Evolutionary conservation across 2,888 invertebrate genomes (phyloP).

Genomic region (Acrobasis consociella): DNA sequence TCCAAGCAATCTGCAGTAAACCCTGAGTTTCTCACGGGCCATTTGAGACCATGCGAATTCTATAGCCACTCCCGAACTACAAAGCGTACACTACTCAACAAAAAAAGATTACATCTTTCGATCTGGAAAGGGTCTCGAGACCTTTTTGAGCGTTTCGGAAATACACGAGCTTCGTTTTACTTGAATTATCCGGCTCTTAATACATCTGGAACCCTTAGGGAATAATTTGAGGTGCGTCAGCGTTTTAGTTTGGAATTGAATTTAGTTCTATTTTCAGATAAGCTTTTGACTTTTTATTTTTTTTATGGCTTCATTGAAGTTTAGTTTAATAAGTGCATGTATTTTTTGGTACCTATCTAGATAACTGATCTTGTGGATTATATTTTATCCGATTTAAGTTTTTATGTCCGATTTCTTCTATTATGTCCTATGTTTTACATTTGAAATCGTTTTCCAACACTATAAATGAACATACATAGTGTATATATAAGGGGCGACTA

Average conservation of each 20-base stretch:
- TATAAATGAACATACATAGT: no score
- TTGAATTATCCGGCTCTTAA: slow-evolving; percentile 18
- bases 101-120: slow-evolving; percentile 63
- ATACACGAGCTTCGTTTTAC: slow-evolving; percentile 12
- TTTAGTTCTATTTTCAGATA: neutral
- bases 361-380: no score
- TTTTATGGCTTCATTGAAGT: neutral
- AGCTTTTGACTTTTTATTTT: neutral
- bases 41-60: slow-evolving; percentile 44
- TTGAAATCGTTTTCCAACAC: no score
- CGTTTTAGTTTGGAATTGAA: slow-evolving; percentile 1
- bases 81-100: slow-evolving; percentile 29
- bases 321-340: no score
- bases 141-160: slow-evolving; percentile 17
- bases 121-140: slow-evolving; percentile 53
- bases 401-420: no score
- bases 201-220: slow-evolving; percentile 4
- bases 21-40: slow-evolving; percentile 40
- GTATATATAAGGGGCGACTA: no score
- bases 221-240: slow-evolving; percentile 5
- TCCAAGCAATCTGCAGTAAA: slow-evolving; percentile 55
- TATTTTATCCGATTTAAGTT: no score
- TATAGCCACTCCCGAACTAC: slow-evolving; percentile 37
- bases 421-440: no score
- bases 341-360: no score